Evolutionary conservation across 2,113 vertebrate species (phyloP).

Genomic region (Oryzias woworae): DNA sequence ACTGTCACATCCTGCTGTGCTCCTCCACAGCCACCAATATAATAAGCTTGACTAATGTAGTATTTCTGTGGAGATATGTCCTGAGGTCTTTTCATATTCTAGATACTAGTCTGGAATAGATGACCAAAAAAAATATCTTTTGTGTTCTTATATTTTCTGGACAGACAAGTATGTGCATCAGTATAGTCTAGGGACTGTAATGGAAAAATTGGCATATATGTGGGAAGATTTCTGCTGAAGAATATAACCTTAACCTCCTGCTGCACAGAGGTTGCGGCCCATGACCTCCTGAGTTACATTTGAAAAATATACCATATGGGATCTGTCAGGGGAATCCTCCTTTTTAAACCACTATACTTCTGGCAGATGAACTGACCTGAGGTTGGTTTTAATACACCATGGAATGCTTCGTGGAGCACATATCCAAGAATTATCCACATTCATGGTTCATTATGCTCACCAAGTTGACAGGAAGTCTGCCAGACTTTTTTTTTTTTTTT

Average conservation of each 20-base stretch:
- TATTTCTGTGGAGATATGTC: conserved; percentile 47
- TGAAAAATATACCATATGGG: conserved; percentile 33
- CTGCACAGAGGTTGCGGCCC: conserved; percentile 17
- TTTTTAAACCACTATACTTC: conserved; percentile 15
- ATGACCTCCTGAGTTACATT: conserved; percentile 30
- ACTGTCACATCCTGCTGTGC: conserved; percentile 64
- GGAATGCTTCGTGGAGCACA: conserved; percentile 38
- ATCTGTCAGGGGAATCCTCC: conserved; percentile 31
- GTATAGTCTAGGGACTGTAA: neutral
- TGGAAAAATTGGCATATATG: conserved; percentile 1
- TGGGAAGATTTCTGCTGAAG: conserved; percentile 9
- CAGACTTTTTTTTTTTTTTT: neutral
- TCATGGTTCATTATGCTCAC: conserved; percentile 47
- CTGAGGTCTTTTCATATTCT: conserved; percentile 50
- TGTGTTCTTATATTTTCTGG: conserved; percentile 36
- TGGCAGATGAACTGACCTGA: conserved; percentile 39
- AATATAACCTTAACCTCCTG: conserved; percentile 10
- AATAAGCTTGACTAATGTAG: conserved; percentile 71
- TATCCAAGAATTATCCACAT: conserved; percentile 30
- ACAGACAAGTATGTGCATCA: conserved; percentile 15
- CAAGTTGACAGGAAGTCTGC: conserved; percentile 30
- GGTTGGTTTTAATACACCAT: conserved; percentile 17
- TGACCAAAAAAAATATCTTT: conserved; percentile 35
- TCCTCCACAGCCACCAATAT: conserved; percentile 61
- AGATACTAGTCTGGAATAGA: conserved; percentile 23